Conservation (phyloP, 2,113 vertebrate species). For the Fregata magnificens region DNA sequence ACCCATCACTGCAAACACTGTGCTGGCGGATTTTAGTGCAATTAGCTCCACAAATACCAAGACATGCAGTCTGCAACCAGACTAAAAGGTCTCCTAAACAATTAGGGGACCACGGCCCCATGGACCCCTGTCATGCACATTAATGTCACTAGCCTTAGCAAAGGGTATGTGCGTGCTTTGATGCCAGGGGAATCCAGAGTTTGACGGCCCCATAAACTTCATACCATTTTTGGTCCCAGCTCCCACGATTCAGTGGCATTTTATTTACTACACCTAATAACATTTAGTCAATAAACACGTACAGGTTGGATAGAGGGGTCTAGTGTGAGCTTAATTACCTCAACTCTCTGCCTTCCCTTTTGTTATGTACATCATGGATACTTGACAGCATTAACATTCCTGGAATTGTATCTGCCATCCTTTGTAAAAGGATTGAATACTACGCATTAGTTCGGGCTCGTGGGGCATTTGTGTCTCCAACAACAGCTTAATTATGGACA, state of each 20-base stretch:
- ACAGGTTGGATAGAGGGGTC: constrained; percentile 48
- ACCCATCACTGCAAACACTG: constrained; percentile 51
- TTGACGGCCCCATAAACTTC: constrained; percentile 52
- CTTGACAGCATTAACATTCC: constrained; percentile 83
- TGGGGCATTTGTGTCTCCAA: constrained; percentile 76
- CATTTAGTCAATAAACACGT: constrained; percentile 69
- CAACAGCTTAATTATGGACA: constrained; percentile 80
- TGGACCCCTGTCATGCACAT: constrained; percentile 80
- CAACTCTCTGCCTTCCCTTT: constrained; percentile 64
- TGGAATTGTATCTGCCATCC: constrained; percentile 75
- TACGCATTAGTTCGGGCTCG: constrained; percentile 75
- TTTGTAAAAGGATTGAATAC: constrained; percentile 78
- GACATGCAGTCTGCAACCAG: constrained; percentile 75
- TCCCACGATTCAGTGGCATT: constrained; percentile 60
- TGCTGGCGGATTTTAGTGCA: constrained; percentile 59
- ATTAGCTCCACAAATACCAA: constrained; percentile 79
- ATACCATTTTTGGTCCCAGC: not conserved
- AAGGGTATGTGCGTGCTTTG: constrained; percentile 72
- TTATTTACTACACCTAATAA: constrained; percentile 72
- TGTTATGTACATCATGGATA: constrained; percentile 71
- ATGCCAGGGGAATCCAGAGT: constrained; percentile 66
- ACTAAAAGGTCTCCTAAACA: constrained; percentile 80
- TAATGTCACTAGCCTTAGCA: constrained; percentile 72
- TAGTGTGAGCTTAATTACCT: constrained; percentile 72
- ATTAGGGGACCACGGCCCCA: constrained; percentile 71